These are phyloP conservation scores for Salarias fasciatus DNA, from an alignment of 2,797 vertebrate species.

Conservation along the genomic window DNA sequence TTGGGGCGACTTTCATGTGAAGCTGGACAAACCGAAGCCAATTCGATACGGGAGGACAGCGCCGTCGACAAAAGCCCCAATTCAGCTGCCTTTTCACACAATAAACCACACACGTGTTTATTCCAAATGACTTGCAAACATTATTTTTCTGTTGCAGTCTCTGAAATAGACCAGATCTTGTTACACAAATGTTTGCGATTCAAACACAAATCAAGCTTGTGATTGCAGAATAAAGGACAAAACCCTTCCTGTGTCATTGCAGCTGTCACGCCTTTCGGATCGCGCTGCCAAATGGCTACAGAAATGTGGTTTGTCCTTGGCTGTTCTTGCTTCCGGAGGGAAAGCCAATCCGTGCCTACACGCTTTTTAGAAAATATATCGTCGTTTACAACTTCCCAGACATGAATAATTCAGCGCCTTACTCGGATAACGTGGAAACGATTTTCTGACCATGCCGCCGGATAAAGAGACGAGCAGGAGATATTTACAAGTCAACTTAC, in stretches of 20 bases:
- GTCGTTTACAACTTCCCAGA: constrained; percentile 32
- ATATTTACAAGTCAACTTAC: constrained; percentile 12
- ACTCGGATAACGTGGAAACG: constrained; percentile 13
- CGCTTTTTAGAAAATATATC: constrained; percentile 31
- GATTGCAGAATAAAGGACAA: constrained; percentile 6
- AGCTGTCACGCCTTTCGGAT: constrained; percentile 5
- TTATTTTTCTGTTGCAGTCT: background rate
- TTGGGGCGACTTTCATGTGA: background rate
- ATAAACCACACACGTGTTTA: background rate
- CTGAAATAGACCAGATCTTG: background rate
- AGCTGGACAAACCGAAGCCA: background rate
- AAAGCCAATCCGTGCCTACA: constrained; percentile 35
- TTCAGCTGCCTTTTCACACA: too few relatives aligned
- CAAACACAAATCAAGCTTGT: constrained; percentile 17
- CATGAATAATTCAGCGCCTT: constrained; percentile 52
- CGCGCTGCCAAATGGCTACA: constrained; percentile 10
- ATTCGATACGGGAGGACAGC: background rate
- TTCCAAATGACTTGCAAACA: background rate
- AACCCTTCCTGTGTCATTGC: constrained; percentile 14
- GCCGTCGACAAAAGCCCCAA: background rate
- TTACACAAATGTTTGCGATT: background rate
- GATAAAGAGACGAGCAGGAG: constrained; percentile 4
- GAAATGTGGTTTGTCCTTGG: constrained; percentile 14
- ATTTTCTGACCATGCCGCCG: constrained; percentile 13
- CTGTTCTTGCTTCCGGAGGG: constrained; percentile 3